These are phyloP conservation scores for Diacarnus erythraeanus DNA, from an alignment of 37 sponge, comb jelly and placozoan species.

Conservation along the genomic window DNA sequence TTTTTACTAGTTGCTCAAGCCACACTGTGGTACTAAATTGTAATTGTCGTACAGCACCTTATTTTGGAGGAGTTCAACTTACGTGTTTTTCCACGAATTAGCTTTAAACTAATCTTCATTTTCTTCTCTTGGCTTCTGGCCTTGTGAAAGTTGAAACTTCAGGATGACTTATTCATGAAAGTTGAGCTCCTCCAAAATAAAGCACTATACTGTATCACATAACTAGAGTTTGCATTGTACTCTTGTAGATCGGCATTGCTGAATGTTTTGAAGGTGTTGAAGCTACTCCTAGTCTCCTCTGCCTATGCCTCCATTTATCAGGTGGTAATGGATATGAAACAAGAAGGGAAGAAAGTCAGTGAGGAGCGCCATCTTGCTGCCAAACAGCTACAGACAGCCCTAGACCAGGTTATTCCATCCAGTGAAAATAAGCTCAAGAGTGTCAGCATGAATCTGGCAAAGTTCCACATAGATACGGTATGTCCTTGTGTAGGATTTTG, in stretches of 20 bases:
- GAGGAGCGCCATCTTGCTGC: slow-evolving; percentile 39
- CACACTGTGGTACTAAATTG: no score
- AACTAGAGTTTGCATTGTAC: neutral
- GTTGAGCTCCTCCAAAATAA: no score
- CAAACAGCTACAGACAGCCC: slow-evolving; percentile 45
- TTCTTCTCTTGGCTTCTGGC: no score
- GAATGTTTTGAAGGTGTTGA: slow-evolving; percentile 44
- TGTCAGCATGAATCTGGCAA: slow-evolving; percentile 40
- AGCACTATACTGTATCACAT: neutral
- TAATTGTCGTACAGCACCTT: no score
- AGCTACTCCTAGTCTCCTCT: slow-evolving; percentile 44
- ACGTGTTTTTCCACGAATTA: no score
- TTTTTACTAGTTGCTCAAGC: no score
- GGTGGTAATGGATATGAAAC: slow-evolving; percentile 54
- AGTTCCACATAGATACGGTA: slow-evolving; percentile 31
- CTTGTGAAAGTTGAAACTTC: neutral
- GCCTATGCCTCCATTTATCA: slow-evolving; percentile 57
- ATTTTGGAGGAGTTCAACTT: no score
- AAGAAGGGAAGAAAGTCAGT: slow-evolving; percentile 1
- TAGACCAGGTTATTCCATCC: slow-evolving; percentile 37
- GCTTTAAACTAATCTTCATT: no score
- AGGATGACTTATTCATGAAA: no score
- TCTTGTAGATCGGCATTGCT: slow-evolving; percentile 46
- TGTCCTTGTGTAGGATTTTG: neutral
- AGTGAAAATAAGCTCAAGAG: slow-evolving; percentile 45